Evolutionary conservation across 2,797 vertebrate species (phyloP).

Genomic region (Gadopsis marmoratus): DNA sequence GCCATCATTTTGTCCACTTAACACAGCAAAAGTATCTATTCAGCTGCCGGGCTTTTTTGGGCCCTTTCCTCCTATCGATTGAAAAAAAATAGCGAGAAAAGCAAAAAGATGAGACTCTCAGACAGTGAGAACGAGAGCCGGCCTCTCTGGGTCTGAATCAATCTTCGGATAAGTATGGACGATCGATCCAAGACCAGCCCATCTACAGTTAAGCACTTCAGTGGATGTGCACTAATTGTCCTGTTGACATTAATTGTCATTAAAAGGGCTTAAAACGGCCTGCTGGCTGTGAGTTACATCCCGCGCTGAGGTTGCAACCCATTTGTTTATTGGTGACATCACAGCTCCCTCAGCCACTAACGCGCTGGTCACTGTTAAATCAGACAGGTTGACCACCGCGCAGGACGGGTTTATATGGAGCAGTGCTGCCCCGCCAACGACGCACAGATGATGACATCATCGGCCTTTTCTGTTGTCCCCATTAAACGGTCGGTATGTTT

Average conservation of each 20-base stretch:
- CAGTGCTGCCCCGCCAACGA: conserved; percentile 36
- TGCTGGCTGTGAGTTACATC: conserved; percentile 73
- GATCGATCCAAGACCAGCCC: conserved; percentile 79
- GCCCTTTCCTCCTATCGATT: conserved; percentile 9
- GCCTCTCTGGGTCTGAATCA: conserved; percentile 77
- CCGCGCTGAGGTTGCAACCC: conserved; percentile 65
- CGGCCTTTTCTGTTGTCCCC: conserved; percentile 45
- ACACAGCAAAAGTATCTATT: conserved; percentile 17
- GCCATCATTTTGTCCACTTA: conserved; percentile 22
- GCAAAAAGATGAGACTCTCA: conserved; percentile 40
- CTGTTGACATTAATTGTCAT: conserved; percentile 87
- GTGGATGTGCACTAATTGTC: conserved; percentile 85
- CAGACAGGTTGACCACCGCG: conserved; percentile 44
- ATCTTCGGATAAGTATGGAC: conserved; percentile 82
- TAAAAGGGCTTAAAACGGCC: conserved; percentile 82
- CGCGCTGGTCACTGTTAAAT: conserved; percentile 55
- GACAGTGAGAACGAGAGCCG: conserved; percentile 51
- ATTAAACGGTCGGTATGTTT: conserved; percentile 53
- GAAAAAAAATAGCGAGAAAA: conserved; percentile 23
- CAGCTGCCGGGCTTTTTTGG: background rate
- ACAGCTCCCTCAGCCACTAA: conserved; percentile 48
- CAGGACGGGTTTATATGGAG: conserved; percentile 51
- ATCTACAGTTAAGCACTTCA: conserved; percentile 80
- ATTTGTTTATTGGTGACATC: conserved; percentile 83
- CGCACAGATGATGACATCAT: conserved; percentile 70